Base-by-base conservation (phyloP, 2,797 vertebrate genomes). In the Sphaeramia orbicularis region DNA sequence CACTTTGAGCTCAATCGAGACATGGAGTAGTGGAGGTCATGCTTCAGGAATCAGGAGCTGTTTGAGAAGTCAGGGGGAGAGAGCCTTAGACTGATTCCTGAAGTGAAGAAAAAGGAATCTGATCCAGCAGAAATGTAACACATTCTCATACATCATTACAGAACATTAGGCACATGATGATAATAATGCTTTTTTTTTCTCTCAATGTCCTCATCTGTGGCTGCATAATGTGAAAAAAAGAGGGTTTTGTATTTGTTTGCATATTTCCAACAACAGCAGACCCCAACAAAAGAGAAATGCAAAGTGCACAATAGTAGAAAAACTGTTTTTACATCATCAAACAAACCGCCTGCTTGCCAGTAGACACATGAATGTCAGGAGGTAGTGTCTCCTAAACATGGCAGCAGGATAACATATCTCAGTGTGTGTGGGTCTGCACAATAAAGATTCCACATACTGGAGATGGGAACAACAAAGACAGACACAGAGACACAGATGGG, bases 1-100 rank as follows among this genome's bases (percentile, higher is more conserved):
- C 85, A 81, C 81, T 82, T 49, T 65, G 74, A 83, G 77, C 83
- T 81, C 72, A 78, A 70, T 86, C 82, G 71, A 77, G 78, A 80
- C 56, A 5, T 7, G 49, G 45, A 75, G 71, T 49, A 59, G 15
- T 52, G 37, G 64, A 84, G 82, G 76, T 86, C 76, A 80, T 16
- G 76, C 83, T 81, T 70, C 58, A 79, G 44, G 78, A 71, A 71
- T 52, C 60, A 9, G 42, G 67, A 72, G 71, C 75, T 36, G 63
- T 82, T 78, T 79, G 74, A 83, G 67, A 74, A 79, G 78, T 72
- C 77, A 71, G 44, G 37, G 37, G 71, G 56, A 70, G 54, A 16
- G 13, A 37, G 49, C 16, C 69, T 75, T 32, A 49, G 56, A 78
- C 54, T 71, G 72, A 85, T 78, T 57, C 45, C 54, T 0, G 2